phyloP scores from a whole-genome alignment of 2,888 invertebrate genomes.

The Drosophila macrothrix region DNA sequence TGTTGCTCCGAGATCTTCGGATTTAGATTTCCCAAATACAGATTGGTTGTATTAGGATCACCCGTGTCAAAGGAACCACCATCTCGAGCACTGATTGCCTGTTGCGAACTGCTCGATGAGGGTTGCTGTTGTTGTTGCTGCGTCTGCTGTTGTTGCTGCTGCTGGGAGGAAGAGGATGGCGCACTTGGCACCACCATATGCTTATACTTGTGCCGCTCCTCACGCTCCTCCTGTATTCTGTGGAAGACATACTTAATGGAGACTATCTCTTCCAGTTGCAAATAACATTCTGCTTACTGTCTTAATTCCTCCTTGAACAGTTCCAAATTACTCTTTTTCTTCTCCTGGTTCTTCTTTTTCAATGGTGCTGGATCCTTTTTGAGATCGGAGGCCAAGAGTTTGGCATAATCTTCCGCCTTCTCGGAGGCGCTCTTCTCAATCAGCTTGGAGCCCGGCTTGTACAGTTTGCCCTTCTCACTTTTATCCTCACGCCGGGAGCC shows the following conservation, averaged over 20 bases:
- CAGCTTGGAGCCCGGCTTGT: constrained; percentile 94
- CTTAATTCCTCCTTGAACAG: constrained; percentile 99
- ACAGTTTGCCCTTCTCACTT: constrained; percentile 94
- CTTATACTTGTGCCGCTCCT: constrained; percentile 97
- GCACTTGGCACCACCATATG: constrained; percentile 84
- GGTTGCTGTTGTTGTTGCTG: constrained; percentile 62
- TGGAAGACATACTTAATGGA: background rate
- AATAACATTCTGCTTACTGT: constrained; percentile 87
- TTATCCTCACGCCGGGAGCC: constrained; percentile 96
- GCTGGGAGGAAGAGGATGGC: constrained; percentile 41
- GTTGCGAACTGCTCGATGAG: constrained; percentile 84
- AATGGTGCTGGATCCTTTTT: constrained; percentile 87
- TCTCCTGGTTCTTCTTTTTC: constrained; percentile 92
- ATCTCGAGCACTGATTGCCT: constrained; percentile 77
- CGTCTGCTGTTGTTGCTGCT: constrained; percentile 47
- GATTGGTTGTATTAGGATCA: constrained; percentile 98
- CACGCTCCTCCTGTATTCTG: constrained; percentile 98
- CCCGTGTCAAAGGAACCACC: constrained; percentile 97
- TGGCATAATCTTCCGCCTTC: constrained; percentile 89
- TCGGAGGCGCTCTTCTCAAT: constrained; percentile 88
- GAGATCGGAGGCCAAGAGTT: constrained; percentile 87
- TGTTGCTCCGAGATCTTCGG: constrained; percentile 98
- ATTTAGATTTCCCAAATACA: constrained; percentile 98
- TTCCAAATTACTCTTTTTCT: constrained; percentile 98
- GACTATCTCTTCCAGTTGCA: background rate